A percentile compares a stretch with the other conserved stretches of the same genome.
These are phyloP conservation scores for Haliclystus octoradiatus DNA, from an alignment of 30 jellyfish, hydroid and myxozoan species.

Conservation along the genomic window DNA sequence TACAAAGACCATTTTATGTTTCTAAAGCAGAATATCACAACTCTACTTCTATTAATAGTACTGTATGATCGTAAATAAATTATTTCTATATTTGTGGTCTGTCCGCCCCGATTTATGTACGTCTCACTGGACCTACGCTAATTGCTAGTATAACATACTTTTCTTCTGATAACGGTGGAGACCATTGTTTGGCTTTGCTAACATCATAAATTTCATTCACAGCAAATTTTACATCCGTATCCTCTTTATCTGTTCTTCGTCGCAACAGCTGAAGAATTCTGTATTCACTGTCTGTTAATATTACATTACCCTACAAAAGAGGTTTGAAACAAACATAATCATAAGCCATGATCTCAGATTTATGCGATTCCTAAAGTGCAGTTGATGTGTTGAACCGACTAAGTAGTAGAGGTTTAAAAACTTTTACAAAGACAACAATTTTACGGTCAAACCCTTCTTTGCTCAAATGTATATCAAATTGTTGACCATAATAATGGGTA, in stretches of 20 bases:
- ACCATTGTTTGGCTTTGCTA: slow-evolving; percentile 60
- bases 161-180: slow-evolving; percentile 29
- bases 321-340: neutral
- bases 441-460: neutral
- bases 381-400: neutral
- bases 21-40: no score
- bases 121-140: no score
- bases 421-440: no score
- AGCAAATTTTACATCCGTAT: slow-evolving; percentile 77
- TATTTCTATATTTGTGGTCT: no score
- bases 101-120: no score
- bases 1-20: no score
- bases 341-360: neutral
- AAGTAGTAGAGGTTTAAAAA: neutral
- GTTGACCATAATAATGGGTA: no score
- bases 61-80: no score
- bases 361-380: no score
- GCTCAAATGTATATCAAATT: neutral
- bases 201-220: slow-evolving; percentile 79
- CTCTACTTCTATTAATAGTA: no score
- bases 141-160: slow-evolving; percentile 39
- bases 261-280: slow-evolving; percentile 75
- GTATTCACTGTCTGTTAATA: slow-evolving; percentile 78
- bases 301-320: slow-evolving; percentile 72
- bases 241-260: slow-evolving; percentile 57